Conservation (phyloP, 2,113 vertebrate genomes). For the Stercorarius parasiticus region DNA sequence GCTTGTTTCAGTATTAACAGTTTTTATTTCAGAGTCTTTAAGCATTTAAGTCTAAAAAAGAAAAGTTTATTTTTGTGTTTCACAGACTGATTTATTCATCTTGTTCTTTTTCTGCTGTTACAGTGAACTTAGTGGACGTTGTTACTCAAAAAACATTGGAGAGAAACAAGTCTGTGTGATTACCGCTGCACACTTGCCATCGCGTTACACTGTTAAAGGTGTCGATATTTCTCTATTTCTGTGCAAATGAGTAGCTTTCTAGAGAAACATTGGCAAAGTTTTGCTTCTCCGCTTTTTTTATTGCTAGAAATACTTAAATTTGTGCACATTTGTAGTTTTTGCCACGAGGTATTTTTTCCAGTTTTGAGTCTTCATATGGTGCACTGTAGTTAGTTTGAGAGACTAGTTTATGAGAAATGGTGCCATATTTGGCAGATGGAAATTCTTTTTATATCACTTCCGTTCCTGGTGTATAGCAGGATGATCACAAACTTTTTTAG, state of each 20-base stretch:
- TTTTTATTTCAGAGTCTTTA: constrained; percentile 33
- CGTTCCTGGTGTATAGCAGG: constrained; percentile 32
- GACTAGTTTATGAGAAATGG: background rate
- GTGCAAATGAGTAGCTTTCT: constrained; percentile 1
- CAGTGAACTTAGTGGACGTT: background rate
- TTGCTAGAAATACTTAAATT: constrained; percentile 9
- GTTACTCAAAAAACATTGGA: background rate
- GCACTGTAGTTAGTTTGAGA: constrained; percentile 39
- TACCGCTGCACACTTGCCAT: background rate
- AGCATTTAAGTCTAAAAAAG: constrained; percentile 11
- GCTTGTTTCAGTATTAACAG: constrained; percentile 40
- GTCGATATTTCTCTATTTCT: constrained; percentile 15
- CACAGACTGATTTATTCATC: background rate
- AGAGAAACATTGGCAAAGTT: background rate
- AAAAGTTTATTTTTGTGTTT: constrained; percentile 41
- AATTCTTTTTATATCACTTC: constrained; percentile 51
- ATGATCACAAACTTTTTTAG: constrained; percentile 10
- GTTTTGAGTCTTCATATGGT: constrained; percentile 62
- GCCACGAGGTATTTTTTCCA: background rate
- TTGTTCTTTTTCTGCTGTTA: constrained; percentile 36
- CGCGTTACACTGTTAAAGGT: background rate
- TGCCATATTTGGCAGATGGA: constrained; percentile 48
- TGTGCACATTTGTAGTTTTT: constrained; percentile 47
- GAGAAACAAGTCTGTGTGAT: constrained; percentile 4
- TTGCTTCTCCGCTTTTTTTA: background rate